Conservation (phyloP, 2,113 vertebrate species). For the Corydoras sp. region DNA sequence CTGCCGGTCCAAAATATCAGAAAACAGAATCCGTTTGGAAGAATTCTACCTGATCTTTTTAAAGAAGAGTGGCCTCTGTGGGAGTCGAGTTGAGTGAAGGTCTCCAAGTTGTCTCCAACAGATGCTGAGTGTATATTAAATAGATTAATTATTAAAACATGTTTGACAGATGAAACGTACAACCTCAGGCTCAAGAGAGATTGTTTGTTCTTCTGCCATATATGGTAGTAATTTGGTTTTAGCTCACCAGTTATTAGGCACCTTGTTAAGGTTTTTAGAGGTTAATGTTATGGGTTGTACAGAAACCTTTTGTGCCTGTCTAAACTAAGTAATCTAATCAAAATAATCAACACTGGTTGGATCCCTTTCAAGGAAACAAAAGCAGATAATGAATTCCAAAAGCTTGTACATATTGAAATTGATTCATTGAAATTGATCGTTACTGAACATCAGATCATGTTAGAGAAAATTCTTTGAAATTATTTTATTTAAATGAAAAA, state of each 20-base stretch:
- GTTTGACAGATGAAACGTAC: conserved; percentile 76
- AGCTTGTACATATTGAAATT: too few species aligned
- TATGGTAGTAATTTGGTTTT: conserved; percentile 66
- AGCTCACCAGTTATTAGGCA: conserved; percentile 60
- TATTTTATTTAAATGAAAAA: too few species aligned
- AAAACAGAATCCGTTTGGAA: conserved; percentile 40
- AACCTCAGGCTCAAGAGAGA: conserved; percentile 68
- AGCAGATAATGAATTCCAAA: too few species aligned
- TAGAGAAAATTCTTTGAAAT: too few species aligned
- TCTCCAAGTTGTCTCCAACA: conserved; percentile 68
- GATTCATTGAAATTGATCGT: too few species aligned
- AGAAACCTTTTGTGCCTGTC: conserved; percentile 41
- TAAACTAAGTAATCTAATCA: conserved; percentile 18
- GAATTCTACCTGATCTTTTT: conserved; percentile 58
- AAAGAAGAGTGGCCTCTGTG: conserved; percentile 63
- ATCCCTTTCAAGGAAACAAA: too few species aligned
- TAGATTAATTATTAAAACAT: conserved; percentile 77
- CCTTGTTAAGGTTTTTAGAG: conserved; percentile 57
- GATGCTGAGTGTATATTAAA: conserved; percentile 75
- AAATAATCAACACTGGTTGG: too few species aligned
- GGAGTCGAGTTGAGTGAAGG: conserved; percentile 63
- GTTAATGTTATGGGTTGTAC: conserved; percentile 36
- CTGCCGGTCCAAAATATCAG: conserved; percentile 13
- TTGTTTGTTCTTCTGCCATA: conserved; percentile 75
- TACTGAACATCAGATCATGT: too few species aligned